These are phyloP conservation scores for Caenorhabditis drosophilae DNA, from an alignment of 2,888 invertebrate species.

Conservation along the genomic window DNA sequence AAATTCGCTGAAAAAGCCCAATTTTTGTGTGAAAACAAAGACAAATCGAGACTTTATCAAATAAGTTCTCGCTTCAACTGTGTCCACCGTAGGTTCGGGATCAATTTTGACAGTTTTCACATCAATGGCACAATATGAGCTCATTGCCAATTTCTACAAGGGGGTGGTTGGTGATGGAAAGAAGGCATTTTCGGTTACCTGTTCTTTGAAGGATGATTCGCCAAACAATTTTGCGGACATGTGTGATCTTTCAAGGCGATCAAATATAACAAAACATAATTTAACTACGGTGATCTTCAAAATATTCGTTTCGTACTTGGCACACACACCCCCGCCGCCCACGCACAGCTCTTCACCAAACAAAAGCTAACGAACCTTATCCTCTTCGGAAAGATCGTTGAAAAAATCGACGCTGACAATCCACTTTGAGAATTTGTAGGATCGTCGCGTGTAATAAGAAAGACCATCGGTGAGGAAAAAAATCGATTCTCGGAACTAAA, in stretches of 20 bases:
- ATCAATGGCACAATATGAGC: conserved; percentile 21
- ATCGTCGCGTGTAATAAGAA: conserved; percentile 15
- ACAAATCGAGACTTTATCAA: conserved; percentile 10
- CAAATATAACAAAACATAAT: conserved; percentile 22
- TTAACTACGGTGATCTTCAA: conserved; percentile 19
- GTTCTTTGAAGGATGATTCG: conserved; percentile 11
- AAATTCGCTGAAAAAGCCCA: conserved; percentile 12
- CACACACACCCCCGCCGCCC: too few relatives aligned
- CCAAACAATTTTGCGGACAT: conserved; percentile 22
- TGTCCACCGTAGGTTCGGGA: conserved; percentile 15
- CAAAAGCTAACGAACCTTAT: too few relatives aligned
- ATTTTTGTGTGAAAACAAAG: not conserved
- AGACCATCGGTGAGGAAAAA: conserved; percentile 14
- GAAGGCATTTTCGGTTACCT: too few relatives aligned
- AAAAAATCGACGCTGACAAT: conserved; percentile 25
- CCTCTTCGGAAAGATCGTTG: conserved; percentile 15
- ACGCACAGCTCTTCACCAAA: too few relatives aligned
- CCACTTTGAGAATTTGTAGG: conserved; percentile 28
- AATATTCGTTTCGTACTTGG: too few relatives aligned
- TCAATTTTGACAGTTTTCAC: conserved; percentile 9
- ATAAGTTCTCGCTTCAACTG: conserved; percentile 18
- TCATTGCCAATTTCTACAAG: conserved; percentile 17
- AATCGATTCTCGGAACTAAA: conserved; percentile 20
- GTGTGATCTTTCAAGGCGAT: conserved; percentile 24
- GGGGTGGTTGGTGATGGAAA: too few relatives aligned